phyloP scores from a whole-genome alignment of 1,140 invertebrate genomes.

The Sitodiplosis mosellana region DNA sequence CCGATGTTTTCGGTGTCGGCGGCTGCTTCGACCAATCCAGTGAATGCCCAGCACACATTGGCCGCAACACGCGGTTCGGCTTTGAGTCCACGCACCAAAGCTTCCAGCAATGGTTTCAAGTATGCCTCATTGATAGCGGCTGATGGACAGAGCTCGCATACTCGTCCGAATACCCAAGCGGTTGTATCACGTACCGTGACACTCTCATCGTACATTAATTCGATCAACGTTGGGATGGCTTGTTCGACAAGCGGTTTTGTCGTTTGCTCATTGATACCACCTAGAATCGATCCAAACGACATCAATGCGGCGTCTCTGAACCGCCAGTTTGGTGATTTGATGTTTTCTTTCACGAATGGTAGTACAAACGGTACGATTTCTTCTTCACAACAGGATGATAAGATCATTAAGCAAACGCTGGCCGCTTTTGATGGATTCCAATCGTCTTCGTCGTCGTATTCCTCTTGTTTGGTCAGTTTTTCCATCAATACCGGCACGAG shows the following conservation, averaged over 20 bases:
- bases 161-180: conserved; percentile 94
- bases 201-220: conserved; percentile 80
- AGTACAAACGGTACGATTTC: conserved; percentile 89
- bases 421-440: conserved; percentile 99
- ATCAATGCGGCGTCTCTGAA: conserved; percentile 94
- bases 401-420: conserved; percentile 96
- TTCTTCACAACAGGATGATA: conserved; percentile 94
- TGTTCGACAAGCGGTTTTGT: conserved; percentile 88
- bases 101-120: conserved; percentile 69
- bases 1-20: conserved; percentile 45
- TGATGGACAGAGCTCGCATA: conserved; percentile 72
- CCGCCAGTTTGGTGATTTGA: conserved; percentile 85
- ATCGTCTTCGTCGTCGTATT: conserved; percentile 91
- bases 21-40: conserved; percentile 84
- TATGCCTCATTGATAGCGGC: conserved; percentile 83
- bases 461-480: conserved; percentile 88
- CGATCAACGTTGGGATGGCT: conserved; percentile 88
- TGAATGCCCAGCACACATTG: conserved; percentile 99
- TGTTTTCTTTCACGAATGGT: conserved; percentile 94
- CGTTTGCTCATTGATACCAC: conserved; percentile 73
- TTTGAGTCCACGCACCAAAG: conserved; percentile 71
- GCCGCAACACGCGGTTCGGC: conserved; percentile 90
- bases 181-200: conserved; percentile 92
- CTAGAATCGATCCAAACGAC: conserved; percentile 95
- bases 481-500: conserved; percentile 87